Percentiles rank a stretch among this genome's conserved stretches.
Evolutionary conservation across 2,113 vertebrate genomes (phyloP).

Genomic region (Onychostruthus taczanowskii): DNA sequence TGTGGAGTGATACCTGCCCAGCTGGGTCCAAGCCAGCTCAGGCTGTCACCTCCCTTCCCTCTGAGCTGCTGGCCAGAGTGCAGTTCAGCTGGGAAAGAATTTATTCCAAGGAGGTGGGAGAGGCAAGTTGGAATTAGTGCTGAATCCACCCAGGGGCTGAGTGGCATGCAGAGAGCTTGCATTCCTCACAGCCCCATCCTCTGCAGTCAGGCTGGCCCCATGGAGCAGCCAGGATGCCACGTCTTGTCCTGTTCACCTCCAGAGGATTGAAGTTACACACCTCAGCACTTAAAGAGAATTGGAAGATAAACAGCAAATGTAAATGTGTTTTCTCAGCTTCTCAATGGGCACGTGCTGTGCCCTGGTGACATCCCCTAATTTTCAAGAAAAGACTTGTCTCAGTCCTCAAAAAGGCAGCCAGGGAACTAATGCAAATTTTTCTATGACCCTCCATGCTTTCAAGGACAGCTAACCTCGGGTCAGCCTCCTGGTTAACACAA

Average conservation of each 20-base stretch:
- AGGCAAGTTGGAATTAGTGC: neutral
- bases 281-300: neutral
- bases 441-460: neutral
- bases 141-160: neutral
- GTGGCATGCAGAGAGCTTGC: neutral
- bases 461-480: neutral
- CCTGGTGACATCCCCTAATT: neutral
- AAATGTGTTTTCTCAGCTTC: neutral
- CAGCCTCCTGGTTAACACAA: neutral
- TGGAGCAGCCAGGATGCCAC: neutral
- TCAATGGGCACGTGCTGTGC: rapidly evolving
- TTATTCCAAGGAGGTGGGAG: neutral
- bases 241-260: neutral
- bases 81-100: neutral
- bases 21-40: neutral
- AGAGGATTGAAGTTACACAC: neutral
- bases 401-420: neutral
- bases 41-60: neutral
- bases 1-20: neutral
- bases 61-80: neutral
- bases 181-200: neutral
- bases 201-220: neutral
- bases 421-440: neutral
- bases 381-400: neutral
- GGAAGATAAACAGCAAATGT: neutral